Evolutionary conservation across 2,888 invertebrate genomes (phyloP).

Genomic region (Glaucopsyche alexis): DNA sequence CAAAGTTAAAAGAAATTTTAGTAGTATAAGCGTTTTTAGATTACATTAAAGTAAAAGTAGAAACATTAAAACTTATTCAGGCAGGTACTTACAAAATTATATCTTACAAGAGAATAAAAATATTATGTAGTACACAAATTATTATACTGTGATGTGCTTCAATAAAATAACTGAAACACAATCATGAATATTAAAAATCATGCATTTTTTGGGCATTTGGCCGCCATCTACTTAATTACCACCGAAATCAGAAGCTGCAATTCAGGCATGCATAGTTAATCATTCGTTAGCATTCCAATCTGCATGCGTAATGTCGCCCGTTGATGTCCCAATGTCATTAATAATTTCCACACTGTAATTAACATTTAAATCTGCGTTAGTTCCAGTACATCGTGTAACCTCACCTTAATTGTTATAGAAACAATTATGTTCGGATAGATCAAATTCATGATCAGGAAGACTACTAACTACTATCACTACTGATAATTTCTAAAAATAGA

Average conservation of each 20-base stretch:
- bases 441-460: not conserved
- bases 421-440: not conserved
- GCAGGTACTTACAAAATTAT: too few relatives aligned
- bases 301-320: conserved; percentile 69
- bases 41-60: too few relatives aligned
- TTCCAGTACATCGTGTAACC: conserved; percentile 23
- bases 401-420: conserved; percentile 13
- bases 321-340: conserved; percentile 68
- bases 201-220: conserved; percentile 33
- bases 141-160: conserved; percentile 31
- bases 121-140: too few relatives aligned
- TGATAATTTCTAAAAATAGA: too few relatives aligned
- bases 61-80: too few relatives aligned
- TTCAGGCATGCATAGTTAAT: conserved; percentile 69
- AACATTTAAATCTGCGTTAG: conserved; percentile 65
- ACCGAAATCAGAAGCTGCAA: conserved; percentile 48
- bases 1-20: too few relatives aligned
- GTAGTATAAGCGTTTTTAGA: too few relatives aligned
- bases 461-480: not conserved
- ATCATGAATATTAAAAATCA: conserved; percentile 22
- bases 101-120: too few relatives aligned
- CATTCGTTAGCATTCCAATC: conserved; percentile 76
- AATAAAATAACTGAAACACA: conserved; percentile 23
- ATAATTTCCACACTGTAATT: conserved; percentile 78
- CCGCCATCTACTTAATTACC: conserved; percentile 26